A percentile compares a stretch with the other conserved stretches of the same genome.
phyloP scores from a whole-genome alignment of 92 coral and sea anemone genomes.

The Palythoa grandis region DNA sequence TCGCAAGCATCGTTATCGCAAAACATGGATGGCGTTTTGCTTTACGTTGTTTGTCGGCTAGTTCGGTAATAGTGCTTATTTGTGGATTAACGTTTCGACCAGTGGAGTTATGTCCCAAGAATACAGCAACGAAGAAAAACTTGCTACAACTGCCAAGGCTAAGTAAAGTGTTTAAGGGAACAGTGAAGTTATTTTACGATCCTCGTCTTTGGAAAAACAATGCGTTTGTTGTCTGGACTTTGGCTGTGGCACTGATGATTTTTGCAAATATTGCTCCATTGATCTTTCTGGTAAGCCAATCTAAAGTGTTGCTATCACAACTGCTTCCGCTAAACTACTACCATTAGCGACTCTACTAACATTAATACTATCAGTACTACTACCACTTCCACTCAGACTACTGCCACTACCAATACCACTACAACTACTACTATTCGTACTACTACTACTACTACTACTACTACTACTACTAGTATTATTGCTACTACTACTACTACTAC shows the following conservation, averaged over 20 bases:
- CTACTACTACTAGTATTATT: too few relatives aligned
- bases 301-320: background rate
- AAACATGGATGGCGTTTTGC: constrained; percentile 38
- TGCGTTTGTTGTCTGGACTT: constrained; percentile 32
- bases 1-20: constrained; percentile 3
- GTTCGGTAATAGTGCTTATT: constrained; percentile 26
- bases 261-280: constrained; percentile 41
- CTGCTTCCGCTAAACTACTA: too few relatives aligned
- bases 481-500: too few relatives aligned
- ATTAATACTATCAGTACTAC: background rate
- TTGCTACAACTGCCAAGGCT: background rate
- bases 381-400: too few relatives aligned
- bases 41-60: constrained; percentile 30
- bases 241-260: constrained; percentile 32
- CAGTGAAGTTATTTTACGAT: constrained; percentile 14
- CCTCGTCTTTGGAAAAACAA: constrained; percentile 40
- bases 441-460: too few relatives aligned
- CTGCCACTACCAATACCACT: too few relatives aligned
- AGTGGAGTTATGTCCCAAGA: background rate
- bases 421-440: too few relatives aligned
- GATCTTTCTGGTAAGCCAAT: constrained; percentile 26
- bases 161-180: constrained; percentile 12
- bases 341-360: too few relatives aligned
- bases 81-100: constrained; percentile 33
- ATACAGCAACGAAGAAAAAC: background rate